These are phyloP conservation scores for Tympanoctomys barrerae DNA, from an alignment of 2,797 vertebrate species.

Conservation along the genomic window DNA sequence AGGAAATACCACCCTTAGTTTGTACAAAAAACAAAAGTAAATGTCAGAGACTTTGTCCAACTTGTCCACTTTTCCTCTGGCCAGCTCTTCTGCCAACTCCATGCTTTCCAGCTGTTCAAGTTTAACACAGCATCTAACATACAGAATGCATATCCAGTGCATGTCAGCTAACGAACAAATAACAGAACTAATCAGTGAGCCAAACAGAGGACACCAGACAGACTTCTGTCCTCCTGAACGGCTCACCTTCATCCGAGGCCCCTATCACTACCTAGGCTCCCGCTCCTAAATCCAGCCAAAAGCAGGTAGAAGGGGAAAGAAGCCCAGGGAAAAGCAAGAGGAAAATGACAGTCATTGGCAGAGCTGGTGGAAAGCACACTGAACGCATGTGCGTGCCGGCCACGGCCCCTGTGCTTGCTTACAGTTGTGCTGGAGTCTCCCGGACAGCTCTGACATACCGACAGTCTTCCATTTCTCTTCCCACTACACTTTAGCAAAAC, in stretches of 20 bases:
- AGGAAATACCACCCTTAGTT: neutral
- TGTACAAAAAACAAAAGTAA: neutral
- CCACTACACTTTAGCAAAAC: neutral
- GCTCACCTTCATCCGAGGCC: neutral
- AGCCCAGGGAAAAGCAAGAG: neutral
- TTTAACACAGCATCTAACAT: neutral
- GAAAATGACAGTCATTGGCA: neutral
- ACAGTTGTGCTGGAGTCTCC: neutral
- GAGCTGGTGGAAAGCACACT: neutral
- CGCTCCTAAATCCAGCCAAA: neutral
- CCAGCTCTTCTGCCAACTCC: neutral
- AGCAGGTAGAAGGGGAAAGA: neutral
- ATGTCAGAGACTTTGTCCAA: slow-evolving; percentile 24
- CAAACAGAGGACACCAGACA: neutral
- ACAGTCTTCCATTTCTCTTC: neutral
- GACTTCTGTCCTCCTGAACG: neutral
- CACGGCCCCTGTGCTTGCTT: neutral
- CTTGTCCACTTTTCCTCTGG: neutral
- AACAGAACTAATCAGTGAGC: neutral
- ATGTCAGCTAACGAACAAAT: slow-evolving; percentile 10
- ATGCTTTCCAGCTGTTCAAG: neutral
- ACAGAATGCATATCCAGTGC: neutral
- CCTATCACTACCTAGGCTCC: neutral
- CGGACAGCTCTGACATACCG: too few relatives aligned
- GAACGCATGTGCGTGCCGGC: neutral